A percentile compares a stretch with the other conserved stretches of the same genome.
Conservation (phyloP, 2,113 vertebrate species). For the Neoarius graeffei region DNA sequence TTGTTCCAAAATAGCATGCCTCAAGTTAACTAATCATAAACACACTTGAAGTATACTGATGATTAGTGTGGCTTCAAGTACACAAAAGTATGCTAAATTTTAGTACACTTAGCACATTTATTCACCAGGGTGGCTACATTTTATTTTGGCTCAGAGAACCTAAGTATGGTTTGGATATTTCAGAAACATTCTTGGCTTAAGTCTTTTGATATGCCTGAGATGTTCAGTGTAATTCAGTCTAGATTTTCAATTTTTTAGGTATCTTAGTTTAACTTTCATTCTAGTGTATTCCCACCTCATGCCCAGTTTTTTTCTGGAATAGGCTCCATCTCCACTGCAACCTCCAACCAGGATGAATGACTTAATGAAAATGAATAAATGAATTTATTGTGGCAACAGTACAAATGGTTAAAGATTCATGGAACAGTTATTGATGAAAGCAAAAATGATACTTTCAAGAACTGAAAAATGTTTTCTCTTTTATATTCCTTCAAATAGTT, state of each 20-base stretch:
- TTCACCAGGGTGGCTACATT: too few relatives aligned
- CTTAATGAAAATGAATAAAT: neutral
- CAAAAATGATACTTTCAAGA: neutral
- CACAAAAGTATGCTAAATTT: too few relatives aligned
- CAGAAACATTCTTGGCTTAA: neutral
- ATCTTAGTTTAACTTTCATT: neutral
- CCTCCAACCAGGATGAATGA: neutral
- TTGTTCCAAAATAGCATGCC: too few relatives aligned
- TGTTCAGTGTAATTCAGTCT: neutral
- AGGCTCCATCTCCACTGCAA: neutral
- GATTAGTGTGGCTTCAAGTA: too few relatives aligned
- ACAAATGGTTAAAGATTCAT: neutral
- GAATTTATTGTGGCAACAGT: neutral
- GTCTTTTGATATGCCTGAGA: neutral
- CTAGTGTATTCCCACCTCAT: neutral
- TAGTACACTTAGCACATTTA: too few relatives aligned
- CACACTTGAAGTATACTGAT: too few relatives aligned
- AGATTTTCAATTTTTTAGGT: neutral
- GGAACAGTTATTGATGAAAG: neutral
- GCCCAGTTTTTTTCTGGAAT: neutral
- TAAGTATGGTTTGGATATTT: neutral
- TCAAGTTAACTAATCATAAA: too few relatives aligned
- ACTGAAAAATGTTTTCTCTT: neutral
- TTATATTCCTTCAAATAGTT: neutral
- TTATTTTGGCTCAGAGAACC: neutral